Evolutionary conservation across 2,797 vertebrate species (phyloP).

Genomic region (Carduelis carduelis): DNA sequence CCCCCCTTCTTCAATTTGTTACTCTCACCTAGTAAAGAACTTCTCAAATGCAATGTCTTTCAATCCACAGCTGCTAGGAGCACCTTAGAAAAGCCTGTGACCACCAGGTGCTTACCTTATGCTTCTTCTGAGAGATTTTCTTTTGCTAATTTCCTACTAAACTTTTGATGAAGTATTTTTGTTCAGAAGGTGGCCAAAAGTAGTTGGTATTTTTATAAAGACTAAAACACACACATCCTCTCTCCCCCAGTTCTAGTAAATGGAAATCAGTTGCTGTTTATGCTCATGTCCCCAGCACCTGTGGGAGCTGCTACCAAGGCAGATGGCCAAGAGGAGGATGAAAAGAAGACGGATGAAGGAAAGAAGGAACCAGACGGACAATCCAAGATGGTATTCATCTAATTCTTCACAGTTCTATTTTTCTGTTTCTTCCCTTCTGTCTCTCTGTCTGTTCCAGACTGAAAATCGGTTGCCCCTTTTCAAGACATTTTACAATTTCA

Average conservation of each 20-base stretch:
- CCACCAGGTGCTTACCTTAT: background rate
- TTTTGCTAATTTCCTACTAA: background rate
- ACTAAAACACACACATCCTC: background rate
- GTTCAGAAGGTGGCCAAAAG: background rate
- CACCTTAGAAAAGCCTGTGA: background rate
- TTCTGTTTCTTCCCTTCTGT: background rate
- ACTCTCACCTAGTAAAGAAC: background rate
- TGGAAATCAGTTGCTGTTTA: background rate
- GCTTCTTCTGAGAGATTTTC: background rate
- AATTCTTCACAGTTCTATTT: background rate
- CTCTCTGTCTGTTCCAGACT: background rate
- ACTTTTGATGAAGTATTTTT: background rate
- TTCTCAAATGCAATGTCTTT: background rate
- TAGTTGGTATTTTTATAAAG: background rate
- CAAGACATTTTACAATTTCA: background rate
- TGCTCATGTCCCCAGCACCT: background rate
- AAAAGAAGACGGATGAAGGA: background rate
- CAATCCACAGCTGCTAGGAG: background rate
- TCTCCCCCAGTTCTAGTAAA: background rate
- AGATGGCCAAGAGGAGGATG: conserved; percentile 7
- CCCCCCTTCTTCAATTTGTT: background rate
- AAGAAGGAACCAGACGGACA: conserved; percentile 4
- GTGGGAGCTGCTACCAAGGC: background rate
- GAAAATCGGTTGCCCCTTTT: background rate
- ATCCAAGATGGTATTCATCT: background rate